phyloP scores from a whole-genome alignment of 1,140 invertebrate species.

The Chlorops oryzae region DNA sequence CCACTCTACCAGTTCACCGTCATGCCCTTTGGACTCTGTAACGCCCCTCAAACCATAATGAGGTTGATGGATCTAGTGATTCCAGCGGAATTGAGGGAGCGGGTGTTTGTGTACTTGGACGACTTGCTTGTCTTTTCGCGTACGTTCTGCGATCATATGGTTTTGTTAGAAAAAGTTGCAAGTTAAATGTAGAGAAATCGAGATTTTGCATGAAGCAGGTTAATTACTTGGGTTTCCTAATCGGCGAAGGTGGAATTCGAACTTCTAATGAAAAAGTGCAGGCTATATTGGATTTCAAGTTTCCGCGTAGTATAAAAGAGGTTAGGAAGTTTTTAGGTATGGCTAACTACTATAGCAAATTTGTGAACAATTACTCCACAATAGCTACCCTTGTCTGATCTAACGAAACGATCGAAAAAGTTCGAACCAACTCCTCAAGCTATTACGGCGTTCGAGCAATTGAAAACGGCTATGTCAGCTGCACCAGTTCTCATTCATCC shows the following conservation, averaged over 20 bases:
- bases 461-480: no score
- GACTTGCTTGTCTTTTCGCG: conserved; percentile 48
- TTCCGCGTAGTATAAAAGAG: conserved; percentile 16
- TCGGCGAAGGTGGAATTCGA: conserved; percentile 8
- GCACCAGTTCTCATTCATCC: no score
- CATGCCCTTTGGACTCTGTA: conserved; percentile 20
- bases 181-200: conserved; percentile 47
- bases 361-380: no score
- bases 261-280: conserved; percentile 19
- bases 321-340: background rate
- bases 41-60: conserved; percentile 8
- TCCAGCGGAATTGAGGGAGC: background rate
- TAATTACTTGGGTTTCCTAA: conserved; percentile 12
- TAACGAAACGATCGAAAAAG: no score
- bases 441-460: no score
- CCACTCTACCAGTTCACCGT: conserved; percentile 8
- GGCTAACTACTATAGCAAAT: no score
- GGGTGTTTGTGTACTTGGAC: conserved; percentile 29
- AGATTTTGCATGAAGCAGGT: conserved; percentile 38
- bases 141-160: conserved; percentile 45
- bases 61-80: conserved; percentile 12
- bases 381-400: no score
- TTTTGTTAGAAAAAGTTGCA: conserved; percentile 38
- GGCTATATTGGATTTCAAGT: conserved; percentile 15
- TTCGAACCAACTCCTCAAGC: no score